Percentiles rank a stretch among this genome's conserved stretches.
Conservation (phyloP, 2,888 invertebrate genomes). For the Drosophila prostipennis region DNA sequence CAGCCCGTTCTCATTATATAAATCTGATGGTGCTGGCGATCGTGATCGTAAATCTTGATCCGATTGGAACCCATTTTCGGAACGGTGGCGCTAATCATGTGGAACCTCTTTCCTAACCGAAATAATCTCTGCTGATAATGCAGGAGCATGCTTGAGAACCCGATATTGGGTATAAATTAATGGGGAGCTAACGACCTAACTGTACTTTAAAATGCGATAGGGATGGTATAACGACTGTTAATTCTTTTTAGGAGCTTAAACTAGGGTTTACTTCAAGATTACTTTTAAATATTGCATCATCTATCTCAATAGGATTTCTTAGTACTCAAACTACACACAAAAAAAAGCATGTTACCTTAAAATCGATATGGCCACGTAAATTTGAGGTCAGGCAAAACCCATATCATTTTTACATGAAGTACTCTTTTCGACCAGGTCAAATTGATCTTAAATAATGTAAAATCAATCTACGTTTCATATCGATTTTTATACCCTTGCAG, state of each 20-base stretch:
- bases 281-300: neutral
- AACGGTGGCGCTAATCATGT: slow-evolving; percentile 64
- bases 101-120: slow-evolving; percentile 40
- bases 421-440: no score
- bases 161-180: slow-evolving; percentile 45
- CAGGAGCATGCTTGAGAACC: slow-evolving; percentile 26
- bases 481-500: no score
- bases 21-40: slow-evolving; percentile 54
- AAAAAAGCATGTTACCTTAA: no score
- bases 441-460: no score
- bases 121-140: slow-evolving; percentile 37
- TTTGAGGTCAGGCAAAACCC: no score
- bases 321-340: neutral
- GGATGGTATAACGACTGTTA: no score
- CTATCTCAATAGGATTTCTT: neutral
- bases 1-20: slow-evolving; percentile 61
- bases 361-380: no score
- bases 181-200: slow-evolving; percentile 18
- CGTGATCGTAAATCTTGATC: slow-evolving; percentile 53
- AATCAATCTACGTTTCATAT: no score
- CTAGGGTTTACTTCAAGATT: no score
- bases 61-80: slow-evolving; percentile 50
- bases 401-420: no score
- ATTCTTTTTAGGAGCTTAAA: no score
- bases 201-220: slow-evolving; percentile 11